Evolutionary conservation across 2,888 invertebrate species (phyloP).

Genomic region (Agonopterix alstromeriana): DNA sequence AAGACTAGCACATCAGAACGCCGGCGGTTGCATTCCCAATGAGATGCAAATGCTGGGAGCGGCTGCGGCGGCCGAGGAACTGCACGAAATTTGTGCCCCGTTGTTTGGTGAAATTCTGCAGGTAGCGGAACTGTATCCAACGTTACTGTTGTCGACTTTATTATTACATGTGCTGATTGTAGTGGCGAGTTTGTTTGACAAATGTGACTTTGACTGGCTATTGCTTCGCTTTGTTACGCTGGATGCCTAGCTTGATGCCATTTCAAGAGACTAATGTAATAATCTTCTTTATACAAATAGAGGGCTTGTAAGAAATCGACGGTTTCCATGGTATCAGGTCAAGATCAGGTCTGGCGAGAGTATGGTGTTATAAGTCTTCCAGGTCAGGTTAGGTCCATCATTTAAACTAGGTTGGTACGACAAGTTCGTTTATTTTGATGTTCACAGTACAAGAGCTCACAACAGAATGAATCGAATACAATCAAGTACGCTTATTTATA

Average conservation of each 20-base stretch:
- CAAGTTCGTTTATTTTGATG: too few relatives aligned
- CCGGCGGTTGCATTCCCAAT: constrained; percentile 11
- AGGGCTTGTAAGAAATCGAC: too few relatives aligned
- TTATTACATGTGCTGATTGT: not conserved
- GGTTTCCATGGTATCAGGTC: too few relatives aligned
- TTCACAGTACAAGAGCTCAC: too few relatives aligned
- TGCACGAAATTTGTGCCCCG: constrained; percentile 2
- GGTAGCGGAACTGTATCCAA: constrained; percentile 1
- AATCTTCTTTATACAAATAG: too few relatives aligned
- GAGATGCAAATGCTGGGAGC: constrained; percentile 15
- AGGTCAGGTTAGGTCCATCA: too few relatives aligned
- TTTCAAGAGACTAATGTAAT: not conserved
- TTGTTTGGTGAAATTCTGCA: constrained; percentile 3
- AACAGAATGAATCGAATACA: too few relatives aligned
- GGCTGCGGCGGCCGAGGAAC: constrained; percentile 5
- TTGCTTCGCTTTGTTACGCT: not conserved
- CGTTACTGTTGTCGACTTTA: not conserved
- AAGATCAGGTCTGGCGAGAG: too few relatives aligned
- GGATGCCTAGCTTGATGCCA: not conserved
- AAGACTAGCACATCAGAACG: not conserved
- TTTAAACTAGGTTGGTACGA: too few relatives aligned
- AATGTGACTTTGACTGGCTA: not conserved
- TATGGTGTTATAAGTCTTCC: too few relatives aligned
- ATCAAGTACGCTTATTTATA: too few relatives aligned
- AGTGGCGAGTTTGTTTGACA: not conserved